A percentile compares a stretch with the other conserved stretches of the same genome.
phyloP scores from a whole-genome alignment of 2,888 invertebrate genomes.

The Galeopsomyia nigrocyanea region DNA sequence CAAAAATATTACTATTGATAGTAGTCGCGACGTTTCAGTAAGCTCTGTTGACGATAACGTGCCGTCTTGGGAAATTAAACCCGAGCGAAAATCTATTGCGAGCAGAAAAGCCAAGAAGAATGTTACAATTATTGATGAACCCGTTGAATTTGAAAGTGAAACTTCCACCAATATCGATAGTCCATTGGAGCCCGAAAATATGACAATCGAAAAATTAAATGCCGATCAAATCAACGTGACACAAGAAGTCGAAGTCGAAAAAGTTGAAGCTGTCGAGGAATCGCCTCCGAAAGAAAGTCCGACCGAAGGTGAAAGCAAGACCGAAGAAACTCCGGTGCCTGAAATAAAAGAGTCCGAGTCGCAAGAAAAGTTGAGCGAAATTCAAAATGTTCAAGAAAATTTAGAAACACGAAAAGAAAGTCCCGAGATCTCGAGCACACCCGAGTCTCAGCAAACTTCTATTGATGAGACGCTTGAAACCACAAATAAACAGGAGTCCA shows the following conservation, averaged over 20 bases:
- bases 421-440: background rate
- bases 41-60: constrained; percentile 28
- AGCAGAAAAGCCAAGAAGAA: background rate
- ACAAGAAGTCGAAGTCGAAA: background rate
- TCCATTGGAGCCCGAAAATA: constrained; percentile 16
- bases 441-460: constrained; percentile 17
- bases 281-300: background rate
- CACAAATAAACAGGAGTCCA: constrained; percentile 2
- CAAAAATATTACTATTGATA: constrained; percentile 7
- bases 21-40: constrained; percentile 14
- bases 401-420: no score
- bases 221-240: constrained; percentile 11
- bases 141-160: background rate
- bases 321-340: background rate
- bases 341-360: background rate
- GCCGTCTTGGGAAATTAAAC: background rate
- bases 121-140: background rate
- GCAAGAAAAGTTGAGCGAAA: no score
- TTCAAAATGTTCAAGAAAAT: no score
- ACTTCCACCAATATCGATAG: constrained; percentile 36
- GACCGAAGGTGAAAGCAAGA: background rate
- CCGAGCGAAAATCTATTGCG: background rate
- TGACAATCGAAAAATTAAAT: background rate
- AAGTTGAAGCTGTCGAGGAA: constrained; percentile 10
- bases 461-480: constrained; percentile 24